A percentile compares a stretch with the other conserved stretches of the same genome.
Conservation (phyloP, 2,888 invertebrate species). For the Sarcophaga carnaria region DNA sequence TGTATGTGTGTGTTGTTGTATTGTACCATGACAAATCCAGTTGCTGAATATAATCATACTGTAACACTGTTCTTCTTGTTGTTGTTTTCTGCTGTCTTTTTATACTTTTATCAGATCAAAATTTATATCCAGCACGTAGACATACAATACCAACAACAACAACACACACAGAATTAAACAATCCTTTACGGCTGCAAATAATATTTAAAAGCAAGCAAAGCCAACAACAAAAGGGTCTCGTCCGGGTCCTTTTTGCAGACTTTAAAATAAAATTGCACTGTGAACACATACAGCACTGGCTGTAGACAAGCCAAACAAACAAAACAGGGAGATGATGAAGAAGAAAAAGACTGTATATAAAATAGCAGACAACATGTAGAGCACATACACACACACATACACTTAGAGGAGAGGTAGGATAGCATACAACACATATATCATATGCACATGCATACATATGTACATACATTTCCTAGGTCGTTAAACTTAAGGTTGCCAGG, state of each 20-base stretch:
- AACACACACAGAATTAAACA: conserved; percentile 28
- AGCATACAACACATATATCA: not conserved
- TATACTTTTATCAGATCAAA: conserved; percentile 36
- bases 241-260: conserved; percentile 60
- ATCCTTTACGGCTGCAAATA: not conserved
- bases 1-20: conserved; percentile 6
- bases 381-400: conserved; percentile 45
- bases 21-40: conserved; percentile 57
- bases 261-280: conserved; percentile 35
- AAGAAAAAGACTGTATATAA: conserved; percentile 45
- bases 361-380: conserved; percentile 60
- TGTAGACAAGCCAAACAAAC: not conserved
- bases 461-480: conserved; percentile 65
- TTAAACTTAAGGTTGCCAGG: conserved; percentile 69
- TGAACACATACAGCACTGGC: not conserved
- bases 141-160: conserved; percentile 28
- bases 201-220: conserved; percentile 26
- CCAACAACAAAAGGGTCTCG: not conserved
- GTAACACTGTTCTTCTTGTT: no score
- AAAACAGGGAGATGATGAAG: conserved; percentile 2
- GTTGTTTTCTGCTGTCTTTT: conserved; percentile 1
- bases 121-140: no score
- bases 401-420: conserved; percentile 22
- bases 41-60: conserved; percentile 25
- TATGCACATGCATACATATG: not conserved